Evolutionary conservation across 2,797 vertebrate species (phyloP), one percentile per base, ranked within the genome.

Genomic region (Hoplostethus mediterraneus): DNA sequence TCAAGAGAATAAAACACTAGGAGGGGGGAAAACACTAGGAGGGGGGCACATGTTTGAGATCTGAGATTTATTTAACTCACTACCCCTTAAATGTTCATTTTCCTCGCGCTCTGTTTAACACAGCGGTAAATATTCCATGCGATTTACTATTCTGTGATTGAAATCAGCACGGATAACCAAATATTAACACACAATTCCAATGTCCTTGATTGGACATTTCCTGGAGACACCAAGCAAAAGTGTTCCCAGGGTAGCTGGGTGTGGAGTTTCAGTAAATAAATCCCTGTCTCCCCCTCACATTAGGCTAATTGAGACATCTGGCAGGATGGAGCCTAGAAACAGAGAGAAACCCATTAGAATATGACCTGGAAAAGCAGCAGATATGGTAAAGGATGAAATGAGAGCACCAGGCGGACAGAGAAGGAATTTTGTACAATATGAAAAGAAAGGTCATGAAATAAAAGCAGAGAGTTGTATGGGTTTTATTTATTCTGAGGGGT

Each of bases 221-320:
- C 63, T 62, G 48, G 59, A 78, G 55, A 21, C 47, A 47, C 45
- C 7, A 54, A 66, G 59, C 52, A 45, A 13, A 62, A 69, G 56
- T 31, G 47, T 53, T 63, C 65, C 68, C 54, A 54, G 44, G 61
- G 47, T 61, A 47, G 72, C 61, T 33, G 59, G 66, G 59, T 71
- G 65, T 69, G 33, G 63, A 62, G 64, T 75, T 75, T 84, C 65
- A 67, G 70, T 68, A 80, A 85, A 80, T 77, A 69, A 80, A 75
- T 71, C 77, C 40, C 55, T 31, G 66, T 68, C 63, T 84, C 45
- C 42, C 33, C 31, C 53, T 82, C 75, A 56, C 81, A 77, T 70
- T 62, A 77, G 66, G 67, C 70, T 76, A 82, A 89, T 62, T 68
- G 63, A 73, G 67, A 73, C 68, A 62, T 82, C 67, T 71, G 66